Evolutionary conservation across 1,140 invertebrate species (phyloP).

Genomic region (Calephelis nemesis): DNA sequence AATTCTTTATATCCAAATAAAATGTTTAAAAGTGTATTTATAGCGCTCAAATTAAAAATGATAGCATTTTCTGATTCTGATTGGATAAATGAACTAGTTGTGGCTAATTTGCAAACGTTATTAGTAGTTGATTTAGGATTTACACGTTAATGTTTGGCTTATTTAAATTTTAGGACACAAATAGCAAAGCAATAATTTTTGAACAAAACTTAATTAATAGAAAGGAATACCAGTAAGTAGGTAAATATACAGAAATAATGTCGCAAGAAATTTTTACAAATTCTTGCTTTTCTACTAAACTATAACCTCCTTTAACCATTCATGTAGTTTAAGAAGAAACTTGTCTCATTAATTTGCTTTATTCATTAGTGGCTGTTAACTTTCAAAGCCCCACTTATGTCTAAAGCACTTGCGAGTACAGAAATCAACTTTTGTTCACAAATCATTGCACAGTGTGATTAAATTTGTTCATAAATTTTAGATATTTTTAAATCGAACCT

Average conservation of each 20-base stretch:
- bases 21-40: slow-evolving; percentile 13
- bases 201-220: not conserved
- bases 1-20: slow-evolving; percentile 29
- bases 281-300: no score
- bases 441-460: slow-evolving; percentile 9
- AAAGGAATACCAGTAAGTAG: not conserved
- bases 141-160: not conserved
- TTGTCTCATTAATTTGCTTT: not conserved
- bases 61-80: slow-evolving; percentile 14
- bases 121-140: slow-evolving; percentile 18
- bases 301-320: no score
- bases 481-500: not conserved
- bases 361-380: not conserved
- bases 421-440: not conserved
- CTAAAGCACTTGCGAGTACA: not conserved
- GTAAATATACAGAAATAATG: not conserved
- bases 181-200: no score
- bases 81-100: slow-evolving; percentile 8
- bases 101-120: slow-evolving; percentile 6
- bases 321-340: no score
- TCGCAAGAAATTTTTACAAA: no score
- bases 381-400: not conserved
- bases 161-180: not conserved
- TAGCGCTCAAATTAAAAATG: slow-evolving; percentile 13
- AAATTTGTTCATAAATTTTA: not conserved